These are phyloP conservation scores for Adelges cooleyi DNA, from an alignment of 1,140 invertebrate species.

Conservation along the genomic window DNA sequence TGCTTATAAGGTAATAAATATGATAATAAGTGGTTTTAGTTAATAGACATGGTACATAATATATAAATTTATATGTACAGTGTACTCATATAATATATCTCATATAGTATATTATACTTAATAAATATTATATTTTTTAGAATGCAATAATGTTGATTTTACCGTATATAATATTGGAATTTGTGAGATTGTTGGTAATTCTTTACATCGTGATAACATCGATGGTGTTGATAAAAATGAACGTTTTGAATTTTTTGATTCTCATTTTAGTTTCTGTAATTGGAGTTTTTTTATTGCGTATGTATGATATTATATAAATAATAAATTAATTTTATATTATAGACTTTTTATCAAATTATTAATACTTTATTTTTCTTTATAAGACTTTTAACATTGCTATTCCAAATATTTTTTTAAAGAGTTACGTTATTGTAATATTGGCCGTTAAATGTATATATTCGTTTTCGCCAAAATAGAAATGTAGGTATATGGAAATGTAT, in stretches of 20 bases:
- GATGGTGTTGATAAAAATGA: constrained; percentile 6
- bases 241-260: constrained; percentile 11
- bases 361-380: no score
- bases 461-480: no score
- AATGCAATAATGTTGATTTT: not conserved
- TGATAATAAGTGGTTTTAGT: not conserved
- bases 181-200: not conserved
- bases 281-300: constrained; percentile 3
- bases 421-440: no score
- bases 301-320: not conserved
- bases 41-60: no score
- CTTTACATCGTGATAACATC: not conserved
- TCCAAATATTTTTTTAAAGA: no score
- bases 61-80: no score
- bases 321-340: no score
- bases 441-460: no score
- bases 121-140: constrained; percentile 12
- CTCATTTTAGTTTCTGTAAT: constrained; percentile 15
- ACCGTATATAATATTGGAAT: constrained; percentile 1
- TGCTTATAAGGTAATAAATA: not conserved
- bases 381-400: no score
- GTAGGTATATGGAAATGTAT: no score
- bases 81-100: no score
- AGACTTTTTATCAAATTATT: no score
- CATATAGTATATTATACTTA: not conserved